Conservation (phyloP, 2,113 vertebrate genomes). For the Electrona antarctica region DNA sequence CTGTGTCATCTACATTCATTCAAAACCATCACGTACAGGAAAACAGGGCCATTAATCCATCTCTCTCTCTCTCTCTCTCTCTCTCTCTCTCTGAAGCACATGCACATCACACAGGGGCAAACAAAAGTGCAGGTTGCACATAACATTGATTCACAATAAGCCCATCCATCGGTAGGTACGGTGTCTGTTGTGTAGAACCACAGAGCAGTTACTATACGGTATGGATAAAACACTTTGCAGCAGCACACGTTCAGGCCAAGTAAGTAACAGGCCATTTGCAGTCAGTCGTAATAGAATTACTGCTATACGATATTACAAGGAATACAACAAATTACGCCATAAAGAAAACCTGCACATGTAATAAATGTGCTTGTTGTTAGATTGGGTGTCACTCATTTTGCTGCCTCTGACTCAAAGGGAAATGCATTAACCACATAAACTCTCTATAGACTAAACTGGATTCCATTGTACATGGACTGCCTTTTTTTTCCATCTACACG, state of each 20-base stretch:
- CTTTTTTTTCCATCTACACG: too few species aligned
- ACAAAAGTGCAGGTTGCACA: constrained; percentile 53
- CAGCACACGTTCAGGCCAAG: constrained; percentile 54
- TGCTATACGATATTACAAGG: constrained; percentile 41
- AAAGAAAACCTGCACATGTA: neutral
- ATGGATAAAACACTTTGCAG: constrained; percentile 31
- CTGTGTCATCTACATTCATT: constrained; percentile 78
- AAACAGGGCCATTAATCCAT: constrained; percentile 64
- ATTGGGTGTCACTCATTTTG: constrained; percentile 36
- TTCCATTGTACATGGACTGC: too few species aligned
- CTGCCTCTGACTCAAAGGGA: constrained; percentile 47
- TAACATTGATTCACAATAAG: constrained; percentile 48
- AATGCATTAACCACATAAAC: constrained; percentile 16
- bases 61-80: constrained; percentile 37
- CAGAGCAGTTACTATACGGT: constrained; percentile 25
- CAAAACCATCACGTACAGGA: constrained; percentile 62
- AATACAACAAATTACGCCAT: constrained; percentile 25
- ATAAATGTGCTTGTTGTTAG: constrained; percentile 35
- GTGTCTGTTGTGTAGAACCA: constrained; percentile 5
- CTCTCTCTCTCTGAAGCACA: constrained; percentile 34
- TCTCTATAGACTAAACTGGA: too few species aligned
- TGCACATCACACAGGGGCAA: constrained; percentile 38
- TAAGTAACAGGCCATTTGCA: constrained; percentile 27
- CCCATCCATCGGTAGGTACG: neutral
- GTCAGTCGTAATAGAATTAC: constrained; percentile 28